Percentiles rank a stretch among this genome's conserved stretches.
Evolutionary conservation across 2,888 invertebrate genomes (phyloP).

Genomic region (Diarsia rubi): DNA sequence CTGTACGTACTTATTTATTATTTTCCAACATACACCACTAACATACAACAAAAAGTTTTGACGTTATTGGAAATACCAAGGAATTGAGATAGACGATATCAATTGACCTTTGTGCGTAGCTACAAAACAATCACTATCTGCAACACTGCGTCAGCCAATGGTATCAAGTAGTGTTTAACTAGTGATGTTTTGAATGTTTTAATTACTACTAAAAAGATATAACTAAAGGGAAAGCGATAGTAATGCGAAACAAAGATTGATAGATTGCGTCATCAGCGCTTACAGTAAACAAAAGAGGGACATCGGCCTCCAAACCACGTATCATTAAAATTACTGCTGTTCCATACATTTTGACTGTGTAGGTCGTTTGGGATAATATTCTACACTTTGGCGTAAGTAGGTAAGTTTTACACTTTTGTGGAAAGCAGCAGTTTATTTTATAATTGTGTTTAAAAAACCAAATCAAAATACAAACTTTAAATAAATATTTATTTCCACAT

Average conservation of each 20-base stretch:
- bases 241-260: background rate
- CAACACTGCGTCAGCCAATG: background rate
- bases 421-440: background rate
- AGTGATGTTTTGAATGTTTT: background rate
- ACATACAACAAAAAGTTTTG: background rate
- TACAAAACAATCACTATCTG: background rate
- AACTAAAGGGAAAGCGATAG: background rate
- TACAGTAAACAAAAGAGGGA: background rate
- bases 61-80: background rate
- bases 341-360: background rate
- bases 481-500: slow-evolving; percentile 43
- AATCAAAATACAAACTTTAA: background rate
- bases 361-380: too few species aligned
- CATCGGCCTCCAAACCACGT: too few species aligned
- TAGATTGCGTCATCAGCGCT: too few species aligned
- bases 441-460: background rate
- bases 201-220: background rate
- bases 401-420: background rate
- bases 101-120: background rate
- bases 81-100: background rate
- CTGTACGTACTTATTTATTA: background rate
- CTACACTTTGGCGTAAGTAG: too few species aligned
- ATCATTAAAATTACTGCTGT: background rate
- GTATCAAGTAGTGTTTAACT: background rate
- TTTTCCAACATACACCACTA: background rate